These are phyloP conservation scores for Rissa tridactyla DNA, from an alignment of 2,113 vertebrate species.

Conservation along the genomic window DNA sequence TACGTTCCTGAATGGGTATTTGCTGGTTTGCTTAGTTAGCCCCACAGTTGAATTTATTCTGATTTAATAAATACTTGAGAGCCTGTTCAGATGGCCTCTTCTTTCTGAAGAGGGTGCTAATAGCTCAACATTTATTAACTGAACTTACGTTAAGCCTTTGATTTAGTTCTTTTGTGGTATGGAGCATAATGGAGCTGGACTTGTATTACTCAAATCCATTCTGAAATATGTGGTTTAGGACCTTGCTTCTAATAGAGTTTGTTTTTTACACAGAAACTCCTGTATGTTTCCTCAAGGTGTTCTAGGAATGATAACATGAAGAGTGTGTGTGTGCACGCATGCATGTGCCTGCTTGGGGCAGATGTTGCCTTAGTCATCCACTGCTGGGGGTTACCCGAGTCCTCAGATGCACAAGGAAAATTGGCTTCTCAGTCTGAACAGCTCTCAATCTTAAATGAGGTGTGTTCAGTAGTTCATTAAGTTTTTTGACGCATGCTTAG, in stretches of 20 bases:
- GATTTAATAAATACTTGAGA: background rate
- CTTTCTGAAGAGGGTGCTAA: background rate
- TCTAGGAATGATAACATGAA: background rate
- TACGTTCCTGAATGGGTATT: background rate
- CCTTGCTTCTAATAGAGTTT: background rate
- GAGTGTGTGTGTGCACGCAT: fast-evolving
- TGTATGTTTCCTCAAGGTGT: background rate
- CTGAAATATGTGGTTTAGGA: background rate
- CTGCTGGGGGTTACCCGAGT: background rate
- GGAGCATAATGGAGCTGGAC: background rate
- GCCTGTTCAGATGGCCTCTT: background rate
- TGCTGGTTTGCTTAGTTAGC: background rate
- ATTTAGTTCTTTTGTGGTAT: background rate
- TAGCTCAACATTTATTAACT: background rate
- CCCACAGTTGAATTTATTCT: background rate
- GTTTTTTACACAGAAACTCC: background rate
- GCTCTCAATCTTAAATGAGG: background rate
- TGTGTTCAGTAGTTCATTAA: background rate
- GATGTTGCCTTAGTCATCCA: background rate
- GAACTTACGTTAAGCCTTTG: background rate
- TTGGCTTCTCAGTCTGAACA: background rate
- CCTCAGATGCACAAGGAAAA: background rate
- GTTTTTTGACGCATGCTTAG: background rate
- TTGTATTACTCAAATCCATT: background rate
- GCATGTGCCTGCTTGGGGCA: fast-evolving